Conservation (phyloP, 2,888 invertebrate species). For the Lycocerus yunnanus region DNA sequence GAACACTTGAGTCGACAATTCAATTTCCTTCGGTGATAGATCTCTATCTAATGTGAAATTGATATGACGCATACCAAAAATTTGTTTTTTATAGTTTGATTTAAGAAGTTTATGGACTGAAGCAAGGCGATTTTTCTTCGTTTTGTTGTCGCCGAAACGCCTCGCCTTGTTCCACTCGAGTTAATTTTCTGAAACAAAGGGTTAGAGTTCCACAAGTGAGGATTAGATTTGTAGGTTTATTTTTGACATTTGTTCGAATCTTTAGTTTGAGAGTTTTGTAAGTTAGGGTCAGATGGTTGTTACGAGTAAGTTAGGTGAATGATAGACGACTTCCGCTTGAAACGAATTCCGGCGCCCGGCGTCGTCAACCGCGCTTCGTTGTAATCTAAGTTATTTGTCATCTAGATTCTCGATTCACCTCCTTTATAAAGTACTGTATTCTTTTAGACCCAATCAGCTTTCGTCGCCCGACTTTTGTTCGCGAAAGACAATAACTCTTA, state of each 20-base stretch:
- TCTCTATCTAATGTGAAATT: slow-evolving; percentile 54
- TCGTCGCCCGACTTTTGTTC: slow-evolving; percentile 52
- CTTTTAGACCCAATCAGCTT: slow-evolving; percentile 54
- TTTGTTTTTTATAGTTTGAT: slow-evolving; percentile 43
- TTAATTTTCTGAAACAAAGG: slow-evolving; percentile 11
- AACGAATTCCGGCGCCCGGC: slow-evolving; percentile 50
- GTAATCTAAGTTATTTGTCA: slow-evolving; percentile 55
- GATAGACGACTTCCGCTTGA: slow-evolving; percentile 50
- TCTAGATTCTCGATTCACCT: slow-evolving; percentile 53
- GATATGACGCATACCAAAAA: slow-evolving; percentile 52
- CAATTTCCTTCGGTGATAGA: slow-evolving; percentile 55
- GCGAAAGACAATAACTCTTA: slow-evolving; percentile 49
- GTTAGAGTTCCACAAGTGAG: slow-evolving; percentile 6
- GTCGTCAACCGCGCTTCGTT: slow-evolving; percentile 48
- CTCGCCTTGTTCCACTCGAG: slow-evolving; percentile 2
- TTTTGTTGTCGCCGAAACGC: slow-evolving; percentile 6
- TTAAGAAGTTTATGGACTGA: slow-evolving; percentile 26
- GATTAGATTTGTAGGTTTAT: neutral
- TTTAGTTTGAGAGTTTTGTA: slow-evolving; percentile 6
- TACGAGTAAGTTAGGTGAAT: slow-evolving; percentile 39
- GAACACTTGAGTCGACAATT: slow-evolving; percentile 52
- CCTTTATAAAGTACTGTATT: slow-evolving; percentile 54
- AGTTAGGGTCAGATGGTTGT: slow-evolving; percentile 34
- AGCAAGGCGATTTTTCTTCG: slow-evolving; percentile 9
- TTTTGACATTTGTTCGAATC: neutral